These are phyloP conservation scores for Poeciliopsis infans DNA, from an alignment of 2,797 vertebrate genomes.

Conservation along the genomic window DNA sequence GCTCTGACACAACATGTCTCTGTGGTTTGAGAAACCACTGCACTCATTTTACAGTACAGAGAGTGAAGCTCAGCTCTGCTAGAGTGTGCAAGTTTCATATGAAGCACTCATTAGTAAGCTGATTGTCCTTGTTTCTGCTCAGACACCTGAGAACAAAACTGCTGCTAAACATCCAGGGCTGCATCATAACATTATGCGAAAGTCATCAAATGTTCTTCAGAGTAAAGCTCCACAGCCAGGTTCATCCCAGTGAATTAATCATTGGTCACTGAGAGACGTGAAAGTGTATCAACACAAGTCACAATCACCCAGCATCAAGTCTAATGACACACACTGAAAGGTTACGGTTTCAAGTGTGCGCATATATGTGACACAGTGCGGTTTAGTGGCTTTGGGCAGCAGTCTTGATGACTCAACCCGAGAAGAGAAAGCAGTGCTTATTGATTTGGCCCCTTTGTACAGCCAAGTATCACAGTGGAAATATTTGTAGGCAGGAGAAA, in stretches of 20 bases:
- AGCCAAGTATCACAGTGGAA: slow-evolving; percentile 65
- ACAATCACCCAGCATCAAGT: slow-evolving; percentile 15
- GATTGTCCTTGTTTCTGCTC: slow-evolving; percentile 13
- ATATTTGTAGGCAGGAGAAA: slow-evolving; percentile 58
- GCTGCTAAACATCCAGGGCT: background rate
- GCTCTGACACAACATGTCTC: slow-evolving; percentile 3
- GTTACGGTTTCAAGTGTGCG: slow-evolving; percentile 68
- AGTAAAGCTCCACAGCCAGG: background rate
- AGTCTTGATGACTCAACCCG: slow-evolving; percentile 71
- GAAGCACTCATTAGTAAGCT: slow-evolving; percentile 34
- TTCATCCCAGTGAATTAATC: background rate
- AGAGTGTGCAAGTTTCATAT: slow-evolving; percentile 22
- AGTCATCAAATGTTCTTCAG: background rate
- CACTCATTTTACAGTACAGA: slow-evolving; percentile 30
- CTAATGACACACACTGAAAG: slow-evolving; percentile 64
- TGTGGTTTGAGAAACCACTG: slow-evolving; percentile 50
- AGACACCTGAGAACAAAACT: background rate
- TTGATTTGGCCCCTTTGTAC: slow-evolving; percentile 44
- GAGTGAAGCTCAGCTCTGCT: slow-evolving; percentile 11
- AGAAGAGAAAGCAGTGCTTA: slow-evolving; percentile 74
- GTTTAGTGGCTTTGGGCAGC: slow-evolving; percentile 75
- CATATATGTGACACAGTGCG: slow-evolving; percentile 72
- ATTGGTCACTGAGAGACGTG: slow-evolving; percentile 26
- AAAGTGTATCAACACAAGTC: slow-evolving; percentile 28
- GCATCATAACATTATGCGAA: background rate